Base-by-base conservation (phyloP, 2,888 invertebrate genomes). In the Ochropacha duplaris region DNA sequence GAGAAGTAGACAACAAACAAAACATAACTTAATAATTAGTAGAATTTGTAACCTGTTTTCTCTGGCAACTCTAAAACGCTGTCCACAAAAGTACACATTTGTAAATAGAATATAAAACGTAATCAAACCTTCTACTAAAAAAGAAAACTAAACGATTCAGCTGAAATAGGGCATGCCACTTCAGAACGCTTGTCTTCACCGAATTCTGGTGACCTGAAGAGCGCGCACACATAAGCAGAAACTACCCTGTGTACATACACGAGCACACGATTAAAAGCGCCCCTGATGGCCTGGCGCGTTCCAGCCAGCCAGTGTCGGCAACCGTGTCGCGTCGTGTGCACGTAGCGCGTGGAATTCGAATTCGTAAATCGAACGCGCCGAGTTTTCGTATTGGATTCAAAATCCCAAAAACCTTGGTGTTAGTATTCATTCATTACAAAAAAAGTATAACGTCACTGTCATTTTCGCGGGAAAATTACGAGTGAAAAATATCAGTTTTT, bases 131-230 rank as follows among this genome's bases (percentile, higher is more conserved):
- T 44, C 9, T 44, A 44, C 44, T 44, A 0, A 44, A 44, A 54
- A 55, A 66, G 63, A 64, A 61, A 62, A 58, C 60, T 54, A 57
- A 64, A 58, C 56, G 58, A 60, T 56, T 56, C 71, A 71, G 69
- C 75, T 72, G 72, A 81, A 78, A 79, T 88, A 84, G 87, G 87
- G 83, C 88, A 85, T 76, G 78, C 77, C 80, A 82, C 83, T 86
- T 75, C 78, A 78, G 68, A 73, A 63, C 76, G 52, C 52, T 28
- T 81, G 80, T 86, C 87, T 88, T 84, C 84, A 84, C 88, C 84
- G 83, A 89, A 88, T 86, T 84, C 86, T 86, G 83, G 87, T 88
- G 89, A 87, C 88, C 90, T 85, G 86, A 81, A 86, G 84, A 78
- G 79, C 65, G 64, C 71, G 57, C 84, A 83, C 86, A 86, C 88